Conservation (phyloP, 2,797 vertebrate species). For the Glossophaga mutica region DNA sequence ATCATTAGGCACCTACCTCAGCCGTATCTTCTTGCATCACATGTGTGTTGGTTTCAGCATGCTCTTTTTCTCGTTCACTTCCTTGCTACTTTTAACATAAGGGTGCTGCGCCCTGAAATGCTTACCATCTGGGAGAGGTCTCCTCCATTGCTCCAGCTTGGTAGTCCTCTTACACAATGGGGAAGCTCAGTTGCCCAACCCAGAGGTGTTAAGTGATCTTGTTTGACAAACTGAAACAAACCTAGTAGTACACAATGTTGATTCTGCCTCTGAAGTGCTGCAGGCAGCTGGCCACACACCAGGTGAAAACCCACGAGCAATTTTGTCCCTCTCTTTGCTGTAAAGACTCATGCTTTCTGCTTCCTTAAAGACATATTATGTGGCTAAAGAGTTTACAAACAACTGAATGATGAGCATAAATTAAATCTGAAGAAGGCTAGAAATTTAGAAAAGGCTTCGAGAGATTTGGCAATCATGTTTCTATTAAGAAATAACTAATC, state of each 20-base stretch:
- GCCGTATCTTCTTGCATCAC: background rate
- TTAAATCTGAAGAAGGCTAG: background rate
- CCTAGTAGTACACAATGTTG: rapidly evolving
- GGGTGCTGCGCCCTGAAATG: background rate
- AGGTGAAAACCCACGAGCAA: background rate
- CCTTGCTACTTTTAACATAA: background rate
- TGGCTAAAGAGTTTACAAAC: background rate
- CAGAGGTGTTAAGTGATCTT: conserved; percentile 8
- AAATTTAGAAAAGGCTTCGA: background rate
- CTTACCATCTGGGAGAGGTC: background rate
- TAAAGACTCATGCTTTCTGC: background rate
- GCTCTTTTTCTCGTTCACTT: background rate
- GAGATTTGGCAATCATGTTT: background rate
- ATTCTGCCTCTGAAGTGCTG: background rate
- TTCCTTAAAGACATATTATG: background rate
- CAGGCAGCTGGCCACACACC: background rate
- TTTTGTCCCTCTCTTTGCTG: background rate
- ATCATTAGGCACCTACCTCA: background rate
- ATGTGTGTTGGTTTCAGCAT: background rate
- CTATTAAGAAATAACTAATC: conserved; percentile 28
- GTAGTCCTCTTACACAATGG: background rate
- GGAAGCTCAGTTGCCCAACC: background rate
- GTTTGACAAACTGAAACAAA: conserved; percentile 21
- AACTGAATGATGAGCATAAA: background rate
- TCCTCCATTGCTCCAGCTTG: background rate